A percentile compares a stretch with the other conserved stretches of the same genome.
These are phyloP conservation scores for Lacanobia wlatinum DNA, from an alignment of 2,888 invertebrate genomes.

Conservation along the genomic window DNA sequence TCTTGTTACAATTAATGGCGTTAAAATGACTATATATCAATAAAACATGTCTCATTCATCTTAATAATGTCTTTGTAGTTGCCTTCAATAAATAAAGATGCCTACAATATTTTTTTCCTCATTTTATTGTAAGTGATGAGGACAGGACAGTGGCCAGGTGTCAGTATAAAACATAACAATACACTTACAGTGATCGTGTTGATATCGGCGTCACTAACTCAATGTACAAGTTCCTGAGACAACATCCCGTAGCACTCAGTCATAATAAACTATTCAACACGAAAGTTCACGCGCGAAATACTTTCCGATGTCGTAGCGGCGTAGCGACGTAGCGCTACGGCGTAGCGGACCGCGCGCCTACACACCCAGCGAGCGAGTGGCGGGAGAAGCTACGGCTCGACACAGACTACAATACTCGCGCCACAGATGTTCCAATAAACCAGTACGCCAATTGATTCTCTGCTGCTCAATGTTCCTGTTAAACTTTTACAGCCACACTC, in stretches of 20 bases:
- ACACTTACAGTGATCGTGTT: conserved; percentile 46
- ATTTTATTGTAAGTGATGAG: background rate
- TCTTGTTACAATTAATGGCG: background rate
- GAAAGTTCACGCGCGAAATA: conserved; percentile 73
- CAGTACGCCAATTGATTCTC: conserved; percentile 63
- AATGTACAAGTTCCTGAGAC: conserved; percentile 57
- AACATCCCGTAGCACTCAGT: conserved; percentile 64
- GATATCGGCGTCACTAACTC: conserved; percentile 33
- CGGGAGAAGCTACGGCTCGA: conserved; percentile 65
- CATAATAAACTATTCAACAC: conserved; percentile 65
- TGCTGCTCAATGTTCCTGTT: conserved; percentile 51
- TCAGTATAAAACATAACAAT: conserved; percentile 21
- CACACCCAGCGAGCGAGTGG: conserved; percentile 78
- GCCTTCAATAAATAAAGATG: background rate
- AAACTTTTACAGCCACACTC: conserved; percentile 46
- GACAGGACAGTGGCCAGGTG: conserved; percentile 7
- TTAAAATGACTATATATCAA: background rate
- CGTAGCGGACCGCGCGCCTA: conserved; percentile 82
- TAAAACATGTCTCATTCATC: background rate
- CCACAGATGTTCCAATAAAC: conserved; percentile 51
- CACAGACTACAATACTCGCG: conserved; percentile 60
- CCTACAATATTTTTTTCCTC: background rate
- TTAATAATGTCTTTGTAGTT: background rate
- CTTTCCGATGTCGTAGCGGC: conserved; percentile 69
- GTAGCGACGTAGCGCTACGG: conserved; percentile 70